Percentiles rank a stretch among this genome's conserved stretches.
Evolutionary conservation across 2,113 vertebrate species (phyloP).

Genomic region (Mugil cephalus): DNA sequence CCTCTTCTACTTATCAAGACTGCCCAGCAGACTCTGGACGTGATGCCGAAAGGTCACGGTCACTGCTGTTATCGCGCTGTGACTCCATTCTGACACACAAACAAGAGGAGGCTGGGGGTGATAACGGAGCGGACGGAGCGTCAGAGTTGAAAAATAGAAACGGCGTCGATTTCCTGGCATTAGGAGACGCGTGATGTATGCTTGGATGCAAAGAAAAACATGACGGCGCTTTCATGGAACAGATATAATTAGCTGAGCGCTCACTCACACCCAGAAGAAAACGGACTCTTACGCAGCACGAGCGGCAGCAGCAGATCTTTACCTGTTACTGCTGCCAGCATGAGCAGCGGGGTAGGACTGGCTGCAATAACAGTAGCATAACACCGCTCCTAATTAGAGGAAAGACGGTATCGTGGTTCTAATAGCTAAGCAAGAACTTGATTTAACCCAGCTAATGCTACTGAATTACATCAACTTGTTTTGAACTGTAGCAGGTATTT

Average conservation of each 20-base stretch:
- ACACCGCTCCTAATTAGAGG: too few relatives aligned
- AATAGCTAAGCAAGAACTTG: too few relatives aligned
- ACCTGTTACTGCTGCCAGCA: not conserved
- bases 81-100: conserved; percentile 64
- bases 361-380: not conserved
- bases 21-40: conserved; percentile 68
- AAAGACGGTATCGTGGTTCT: too few relatives aligned
- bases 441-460: too few relatives aligned
- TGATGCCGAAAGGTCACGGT: conserved; percentile 72
- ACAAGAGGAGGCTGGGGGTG: conserved; percentile 70
- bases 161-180: conserved; percentile 67
- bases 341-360: not conserved
- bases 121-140: conserved; percentile 64
- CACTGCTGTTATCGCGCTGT: conserved; percentile 60
- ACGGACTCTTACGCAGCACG: not conserved
- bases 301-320: not conserved
- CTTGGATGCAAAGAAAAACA: conserved; percentile 49
- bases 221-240: conserved; percentile 4
- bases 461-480: too few relatives aligned
- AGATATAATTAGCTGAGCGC: conserved; percentile 34
- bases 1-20: conserved; percentile 78
- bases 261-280: not conserved
- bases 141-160: conserved; percentile 71
- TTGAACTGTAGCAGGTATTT: too few relatives aligned
- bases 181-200: conserved; percentile 51